Base-by-base conservation (phyloP, 2,888 invertebrate genomes). In the Thera britannica region DNA sequence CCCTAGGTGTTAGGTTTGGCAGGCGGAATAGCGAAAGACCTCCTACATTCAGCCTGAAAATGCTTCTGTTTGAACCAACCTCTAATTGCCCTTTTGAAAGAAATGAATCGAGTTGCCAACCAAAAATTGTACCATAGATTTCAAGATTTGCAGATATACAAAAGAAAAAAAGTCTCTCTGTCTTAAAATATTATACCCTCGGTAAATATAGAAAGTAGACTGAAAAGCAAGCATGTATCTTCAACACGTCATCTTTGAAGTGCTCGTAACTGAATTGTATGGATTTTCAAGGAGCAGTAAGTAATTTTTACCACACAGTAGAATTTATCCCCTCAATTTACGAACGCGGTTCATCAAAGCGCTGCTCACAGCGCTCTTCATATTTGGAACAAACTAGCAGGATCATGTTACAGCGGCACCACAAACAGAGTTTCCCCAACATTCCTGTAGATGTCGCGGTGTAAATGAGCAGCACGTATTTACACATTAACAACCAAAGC, bases 381-480 rank as follows among this genome's bases (percentile, higher is more conserved):
- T 52, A 62, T 65, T 54, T 60, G 57, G 62, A 48, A 54, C 57
- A 68, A 65, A 58, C 58, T 63, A 41, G 12, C 23, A 66, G 54
- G 68, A 65, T 72, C 60, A 68, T 54, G 58, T 65, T 62, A 58
- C 65, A 5, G 58, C 65, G 70, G 70, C 62, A 59, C 61, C 58
- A 60, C 68, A 77, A 72, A 75, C 76, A 72, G 72, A 75, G 64
- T 71, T 72, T 70, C 68, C 74, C 71, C 75, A 71, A 58, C 60
- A 63, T 71, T 55, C 66, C 67, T 60, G 49, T 48, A 66, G 65
- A 65, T 58, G 64, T 68, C 75, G 59, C 76, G 78, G 80, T 84
- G 86, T 86, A 82, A 89, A 88, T 84, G 78, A 79, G 79, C 79
- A 85, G 82, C 75, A 84, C 83, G 88, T 87, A 89, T 88, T 88